phyloP scores from a whole-genome alignment of 2,888 invertebrate species.

The Anorthoa munda region DNA sequence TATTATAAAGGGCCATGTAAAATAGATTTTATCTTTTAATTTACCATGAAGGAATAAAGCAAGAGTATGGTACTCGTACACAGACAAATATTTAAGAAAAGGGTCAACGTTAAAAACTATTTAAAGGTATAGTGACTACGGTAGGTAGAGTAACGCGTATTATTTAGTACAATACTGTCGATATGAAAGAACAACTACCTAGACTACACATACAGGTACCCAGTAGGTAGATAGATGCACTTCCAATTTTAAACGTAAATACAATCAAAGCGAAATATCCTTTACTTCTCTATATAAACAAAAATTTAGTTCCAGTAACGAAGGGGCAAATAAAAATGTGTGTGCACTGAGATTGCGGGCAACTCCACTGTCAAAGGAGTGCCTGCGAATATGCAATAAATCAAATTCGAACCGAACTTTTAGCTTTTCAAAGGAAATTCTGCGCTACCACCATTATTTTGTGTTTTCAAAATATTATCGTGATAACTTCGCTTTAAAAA shows the following conservation, averaged over 20 bases:
- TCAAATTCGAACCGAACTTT: slow-evolving; percentile 68
- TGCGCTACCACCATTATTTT: slow-evolving; percentile 53
- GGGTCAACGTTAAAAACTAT: too few species aligned
- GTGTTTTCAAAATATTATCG: slow-evolving; percentile 52
- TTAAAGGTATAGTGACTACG: too few species aligned
- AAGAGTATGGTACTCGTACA: too few species aligned
- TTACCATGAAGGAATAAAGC: too few species aligned
- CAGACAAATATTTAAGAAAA: too few species aligned
- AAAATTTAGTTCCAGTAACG: slow-evolving; percentile 56
- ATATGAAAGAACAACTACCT: not conserved
- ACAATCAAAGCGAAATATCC: slow-evolving; percentile 31
- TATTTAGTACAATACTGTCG: too few species aligned
- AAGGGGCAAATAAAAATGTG: slow-evolving; percentile 68
- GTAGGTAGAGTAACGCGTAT: too few species aligned
- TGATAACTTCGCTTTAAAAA: slow-evolving; percentile 47
- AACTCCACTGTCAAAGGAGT: slow-evolving; percentile 67
- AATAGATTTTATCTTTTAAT: too few species aligned
- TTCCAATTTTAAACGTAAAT: slow-evolving; percentile 28
- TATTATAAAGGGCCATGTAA: too few species aligned
- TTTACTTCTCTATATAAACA: slow-evolving; percentile 51
- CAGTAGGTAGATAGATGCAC: not conserved
- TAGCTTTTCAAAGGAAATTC: slow-evolving; percentile 64
- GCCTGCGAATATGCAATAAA: slow-evolving; percentile 69
- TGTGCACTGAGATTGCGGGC: slow-evolving; percentile 64
- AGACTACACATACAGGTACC: not conserved